phyloP scores from a whole-genome alignment of 2,113 vertebrate species.

The Terrapene triunguis region DNA sequence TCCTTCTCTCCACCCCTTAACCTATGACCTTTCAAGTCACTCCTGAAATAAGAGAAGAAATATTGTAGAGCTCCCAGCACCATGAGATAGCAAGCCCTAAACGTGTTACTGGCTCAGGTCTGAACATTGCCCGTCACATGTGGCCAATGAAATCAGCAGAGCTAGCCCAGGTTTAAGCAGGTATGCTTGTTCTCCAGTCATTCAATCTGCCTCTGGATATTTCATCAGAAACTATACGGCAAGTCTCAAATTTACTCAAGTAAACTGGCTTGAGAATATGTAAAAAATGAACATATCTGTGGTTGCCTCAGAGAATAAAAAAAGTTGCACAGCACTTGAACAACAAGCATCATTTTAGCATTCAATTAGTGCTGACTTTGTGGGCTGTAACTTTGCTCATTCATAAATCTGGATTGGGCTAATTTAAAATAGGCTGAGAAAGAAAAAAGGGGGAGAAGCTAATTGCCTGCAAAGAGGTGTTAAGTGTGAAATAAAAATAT shows the following conservation, averaged over 20 bases:
- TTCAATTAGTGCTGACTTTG: background rate
- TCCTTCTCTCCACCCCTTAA: background rate
- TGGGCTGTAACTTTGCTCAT: constrained; percentile 35
- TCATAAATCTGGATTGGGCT: constrained; percentile 29
- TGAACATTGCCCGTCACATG: background rate
- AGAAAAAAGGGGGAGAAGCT: constrained; percentile 15
- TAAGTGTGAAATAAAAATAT: constrained; percentile 58
- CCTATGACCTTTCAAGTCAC: background rate
- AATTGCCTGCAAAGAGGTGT: constrained; percentile 56
- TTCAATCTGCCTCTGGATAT: background rate
- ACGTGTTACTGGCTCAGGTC: background rate
- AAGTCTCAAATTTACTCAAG: background rate
- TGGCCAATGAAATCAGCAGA: background rate
- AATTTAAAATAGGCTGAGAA: constrained; percentile 50
- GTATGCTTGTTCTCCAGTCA: background rate
- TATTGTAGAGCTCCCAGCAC: background rate
- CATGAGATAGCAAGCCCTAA: background rate
- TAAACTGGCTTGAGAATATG: background rate
- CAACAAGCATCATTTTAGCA: background rate
- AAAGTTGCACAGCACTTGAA: background rate
- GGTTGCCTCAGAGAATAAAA: constrained; percentile 12
- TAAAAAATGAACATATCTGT: background rate
- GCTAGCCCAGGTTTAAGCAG: background rate
- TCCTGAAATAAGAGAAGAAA: background rate
- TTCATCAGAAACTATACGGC: background rate